These are phyloP conservation scores for Manacus vitellinus DNA, from an alignment of 2,113 vertebrate species.

Conservation along the genomic window DNA sequence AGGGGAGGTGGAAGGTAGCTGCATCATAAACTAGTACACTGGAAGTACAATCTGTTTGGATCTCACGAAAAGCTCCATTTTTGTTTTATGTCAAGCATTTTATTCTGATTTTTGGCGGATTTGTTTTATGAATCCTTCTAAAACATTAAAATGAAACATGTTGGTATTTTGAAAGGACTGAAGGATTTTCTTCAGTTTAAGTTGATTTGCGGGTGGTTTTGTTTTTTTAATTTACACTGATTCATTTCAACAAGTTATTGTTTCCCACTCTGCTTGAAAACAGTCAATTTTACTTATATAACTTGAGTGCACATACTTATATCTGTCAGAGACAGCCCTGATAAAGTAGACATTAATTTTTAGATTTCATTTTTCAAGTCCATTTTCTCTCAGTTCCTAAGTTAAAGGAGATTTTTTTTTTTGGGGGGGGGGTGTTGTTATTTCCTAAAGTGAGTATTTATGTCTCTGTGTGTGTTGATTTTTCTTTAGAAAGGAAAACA, in stretches of 20 bases:
- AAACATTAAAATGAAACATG: background rate
- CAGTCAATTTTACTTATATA: background rate
- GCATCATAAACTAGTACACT: background rate
- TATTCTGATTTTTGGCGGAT: background rate
- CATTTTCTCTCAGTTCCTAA: background rate
- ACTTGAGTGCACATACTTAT: background rate
- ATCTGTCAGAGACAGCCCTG: background rate
- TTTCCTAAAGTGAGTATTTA: background rate
- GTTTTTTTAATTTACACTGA: background rate
- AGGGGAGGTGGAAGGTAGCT: background rate
- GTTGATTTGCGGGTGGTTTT: background rate
- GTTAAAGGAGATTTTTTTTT: background rate
- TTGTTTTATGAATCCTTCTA: background rate
- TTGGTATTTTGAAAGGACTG: background rate
- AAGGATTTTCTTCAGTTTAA: background rate
- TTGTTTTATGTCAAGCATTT: background rate
- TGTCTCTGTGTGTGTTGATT: background rate
- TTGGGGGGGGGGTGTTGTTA: background rate
- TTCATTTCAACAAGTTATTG: background rate
- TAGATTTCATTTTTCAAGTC: background rate
- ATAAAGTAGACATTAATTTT: background rate
- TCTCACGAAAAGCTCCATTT: background rate
- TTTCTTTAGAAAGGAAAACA: background rate
- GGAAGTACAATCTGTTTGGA: slow-evolving; percentile 19
- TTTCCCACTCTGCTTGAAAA: background rate